Conservation (phyloP, 2,797 vertebrate species). For the Dipus sagitta region DNA sequence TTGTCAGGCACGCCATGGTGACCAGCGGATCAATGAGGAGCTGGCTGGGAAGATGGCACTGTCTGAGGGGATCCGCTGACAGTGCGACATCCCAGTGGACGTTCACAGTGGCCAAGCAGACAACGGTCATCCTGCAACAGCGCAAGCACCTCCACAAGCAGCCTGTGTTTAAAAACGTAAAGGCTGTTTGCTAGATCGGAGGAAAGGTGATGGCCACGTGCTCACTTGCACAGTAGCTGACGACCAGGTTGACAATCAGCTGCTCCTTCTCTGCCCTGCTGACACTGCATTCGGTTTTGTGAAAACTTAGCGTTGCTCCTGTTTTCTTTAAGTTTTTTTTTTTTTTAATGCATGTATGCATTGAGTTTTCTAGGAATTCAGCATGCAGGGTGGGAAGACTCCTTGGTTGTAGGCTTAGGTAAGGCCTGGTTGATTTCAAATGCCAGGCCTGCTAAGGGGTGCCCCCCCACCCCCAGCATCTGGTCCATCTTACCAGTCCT, state of each 20-base stretch:
- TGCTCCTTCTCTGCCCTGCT: neutral
- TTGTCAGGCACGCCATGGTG: neutral
- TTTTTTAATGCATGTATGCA: too few relatives aligned
- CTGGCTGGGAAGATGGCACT: too few relatives aligned
- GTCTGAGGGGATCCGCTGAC: neutral
- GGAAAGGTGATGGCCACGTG: too few relatives aligned
- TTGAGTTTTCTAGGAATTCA: neutral
- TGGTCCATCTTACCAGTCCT: rapidly evolving
- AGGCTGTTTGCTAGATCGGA: rapidly evolving
- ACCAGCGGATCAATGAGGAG: neutral
- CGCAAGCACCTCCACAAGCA: neutral
- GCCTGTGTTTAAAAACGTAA: too few relatives aligned
- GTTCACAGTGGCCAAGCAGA: too few relatives aligned
- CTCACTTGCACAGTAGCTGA: rapidly evolving
- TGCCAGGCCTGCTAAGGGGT: neutral
- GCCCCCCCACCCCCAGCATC: neutral
- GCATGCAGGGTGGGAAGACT: rapidly evolving
- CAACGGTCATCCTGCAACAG: too few relatives aligned
- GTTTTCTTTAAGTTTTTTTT: neutral
- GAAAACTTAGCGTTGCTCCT: neutral
- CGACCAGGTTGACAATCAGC: neutral
- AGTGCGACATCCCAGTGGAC: neutral
- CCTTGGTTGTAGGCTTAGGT: rapidly evolving
- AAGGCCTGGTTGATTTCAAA: too few relatives aligned
- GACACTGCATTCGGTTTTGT: neutral